A percentile compares a stretch with the other conserved stretches of the same genome.
Conservation (phyloP, 1,140 invertebrate genomes). For the Sarcophaga peregrina region DNA sequence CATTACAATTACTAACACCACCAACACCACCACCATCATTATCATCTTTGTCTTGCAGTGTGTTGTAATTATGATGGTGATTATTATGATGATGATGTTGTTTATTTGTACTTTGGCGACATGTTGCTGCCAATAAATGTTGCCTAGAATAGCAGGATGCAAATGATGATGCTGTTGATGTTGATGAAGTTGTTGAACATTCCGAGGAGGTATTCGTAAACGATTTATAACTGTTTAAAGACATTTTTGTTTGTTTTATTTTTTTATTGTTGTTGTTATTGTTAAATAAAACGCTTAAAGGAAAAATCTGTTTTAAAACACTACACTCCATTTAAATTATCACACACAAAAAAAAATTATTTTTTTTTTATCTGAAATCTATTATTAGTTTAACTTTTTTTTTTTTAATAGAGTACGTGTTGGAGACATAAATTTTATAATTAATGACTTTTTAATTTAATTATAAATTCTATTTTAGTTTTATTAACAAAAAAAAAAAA, state of each 20-base stretch:
- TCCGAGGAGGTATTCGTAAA: not conserved
- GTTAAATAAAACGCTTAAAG: not conserved
- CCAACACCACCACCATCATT: not conserved
- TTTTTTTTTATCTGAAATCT: not conserved
- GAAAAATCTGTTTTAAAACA: too few species aligned
- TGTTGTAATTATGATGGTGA: not conserved
- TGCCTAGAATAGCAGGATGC: not conserved
- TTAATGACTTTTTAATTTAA: conserved; percentile 32
- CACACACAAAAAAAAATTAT: not conserved
- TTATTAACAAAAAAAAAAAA: not conserved
- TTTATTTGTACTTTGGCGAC: not conserved
- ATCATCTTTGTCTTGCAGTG: not conserved
- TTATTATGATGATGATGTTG: not conserved
- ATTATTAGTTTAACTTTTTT: not conserved
- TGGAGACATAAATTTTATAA: not conserved
- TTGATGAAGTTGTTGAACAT: not conserved
- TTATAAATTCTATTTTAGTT: conserved; percentile 16
- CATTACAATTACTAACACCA: not conserved
- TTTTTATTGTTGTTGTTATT: not conserved
- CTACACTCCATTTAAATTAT: not conserved
- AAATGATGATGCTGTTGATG: not conserved
- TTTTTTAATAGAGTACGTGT: too few species aligned
- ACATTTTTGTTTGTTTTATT: conserved; percentile 25
- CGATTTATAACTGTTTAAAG: conserved; percentile 28
- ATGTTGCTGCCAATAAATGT: too few species aligned